Base-by-base conservation (phyloP, 2,888 invertebrate genomes). In the Leptinotarsa haldemani region DNA sequence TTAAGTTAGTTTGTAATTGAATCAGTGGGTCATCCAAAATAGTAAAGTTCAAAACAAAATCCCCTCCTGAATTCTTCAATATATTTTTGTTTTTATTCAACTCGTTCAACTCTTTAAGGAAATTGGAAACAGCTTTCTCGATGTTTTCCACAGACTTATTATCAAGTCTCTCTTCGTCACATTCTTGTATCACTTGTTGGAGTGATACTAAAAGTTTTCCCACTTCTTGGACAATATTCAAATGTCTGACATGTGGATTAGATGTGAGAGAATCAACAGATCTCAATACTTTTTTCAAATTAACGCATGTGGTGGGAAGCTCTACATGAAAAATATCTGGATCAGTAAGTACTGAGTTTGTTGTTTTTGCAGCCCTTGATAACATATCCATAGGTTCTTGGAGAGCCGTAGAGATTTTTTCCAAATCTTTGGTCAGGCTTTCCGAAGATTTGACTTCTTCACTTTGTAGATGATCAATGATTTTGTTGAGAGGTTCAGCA, bases 121-220 rank as follows among this genome's bases (percentile, higher is more conserved):
- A 69, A 63, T 67, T 66, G 40, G 40, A 30, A 7, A 77, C 22
- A 15, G 80, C 65, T 5, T 69, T 69, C 13, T 69, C 73, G 25
- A 83, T 70, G 56, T 76, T 78, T 16, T 69, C 63, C 22, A 81
- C 65, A 66, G 78, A 74, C 58, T 80, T 81, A 48, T 78, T 76
- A 61, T 83, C 81, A 46, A 75, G 74, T 58, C 82, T 79, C 67
- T 82, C 77, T 64, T 79, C 79, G 64, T 78, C 79, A 66, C 80
- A 77, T 66, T 80, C 78, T 18, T 74, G 63, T n/a, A 82, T 72
- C 53, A 78, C 72, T 25, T 53, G 56, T 58, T 66, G 12, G 20
- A 72, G 30, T 52, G 30, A 16, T 5, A 22, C 46, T 12, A 47
- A 76, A 9, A 79, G 20, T 3, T 52, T 30, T 4, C 69, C 58